Conservation (phyloP, 2,113 vertebrate species). For the Tursiops truncatus region DNA sequence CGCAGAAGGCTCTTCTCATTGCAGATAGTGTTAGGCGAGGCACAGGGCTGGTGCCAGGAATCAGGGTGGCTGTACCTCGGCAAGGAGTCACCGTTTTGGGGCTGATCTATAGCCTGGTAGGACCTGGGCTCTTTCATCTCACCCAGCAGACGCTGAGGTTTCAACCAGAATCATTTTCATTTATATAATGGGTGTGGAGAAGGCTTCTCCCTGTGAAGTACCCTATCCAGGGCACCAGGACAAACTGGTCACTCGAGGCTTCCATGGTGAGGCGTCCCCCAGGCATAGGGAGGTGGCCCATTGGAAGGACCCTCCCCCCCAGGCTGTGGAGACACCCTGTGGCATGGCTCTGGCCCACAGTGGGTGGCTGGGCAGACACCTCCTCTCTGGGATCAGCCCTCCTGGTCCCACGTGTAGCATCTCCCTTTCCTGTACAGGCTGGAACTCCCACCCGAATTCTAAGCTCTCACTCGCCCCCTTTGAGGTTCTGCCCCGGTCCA, state of each 20-base stretch:
- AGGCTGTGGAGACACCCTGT: not conserved
- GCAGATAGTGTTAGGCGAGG: conserved; percentile 19
- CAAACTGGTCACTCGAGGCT: not conserved
- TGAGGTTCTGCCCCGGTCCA: not conserved
- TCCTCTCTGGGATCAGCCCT: not conserved
- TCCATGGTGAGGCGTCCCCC: not conserved
- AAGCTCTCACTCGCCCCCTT: not conserved
- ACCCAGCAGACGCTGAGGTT: not conserved
- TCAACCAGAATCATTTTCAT: not conserved
- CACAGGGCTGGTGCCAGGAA: not conserved
- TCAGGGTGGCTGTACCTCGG: not conserved
- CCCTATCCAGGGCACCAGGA: not conserved
- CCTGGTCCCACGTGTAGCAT: not conserved
- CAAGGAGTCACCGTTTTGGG: not conserved
- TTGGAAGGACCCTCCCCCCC: not conserved
- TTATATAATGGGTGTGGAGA: not conserved
- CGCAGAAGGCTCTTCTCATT: conserved; percentile 5
- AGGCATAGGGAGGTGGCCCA: not conserved
- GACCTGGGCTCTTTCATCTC: not conserved
- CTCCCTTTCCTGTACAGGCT: not conserved
- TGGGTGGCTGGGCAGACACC: not conserved
- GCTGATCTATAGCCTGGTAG: not conserved
- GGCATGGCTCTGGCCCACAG: not conserved
- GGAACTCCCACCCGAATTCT: not conserved
- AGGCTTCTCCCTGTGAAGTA: not conserved